phyloP scores from a whole-genome alignment of 2,797 vertebrate species.

The Lepus townsendii region DNA sequence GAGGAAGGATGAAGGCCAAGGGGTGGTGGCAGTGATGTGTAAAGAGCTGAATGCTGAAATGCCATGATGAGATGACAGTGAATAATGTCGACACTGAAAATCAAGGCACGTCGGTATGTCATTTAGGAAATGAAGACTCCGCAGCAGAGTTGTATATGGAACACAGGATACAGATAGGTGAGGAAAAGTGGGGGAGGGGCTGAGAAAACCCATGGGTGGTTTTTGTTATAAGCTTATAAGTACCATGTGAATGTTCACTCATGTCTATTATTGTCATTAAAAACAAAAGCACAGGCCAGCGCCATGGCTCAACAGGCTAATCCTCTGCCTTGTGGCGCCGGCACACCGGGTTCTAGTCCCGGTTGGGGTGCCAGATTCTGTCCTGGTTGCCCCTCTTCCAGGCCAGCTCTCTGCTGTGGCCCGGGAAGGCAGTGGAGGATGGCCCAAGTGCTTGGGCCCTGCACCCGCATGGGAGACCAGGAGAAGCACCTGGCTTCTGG shows the following conservation, averaged over 20 bases:
- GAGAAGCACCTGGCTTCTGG: too few relatives aligned
- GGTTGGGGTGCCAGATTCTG: too few relatives aligned
- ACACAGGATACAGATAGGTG: background rate
- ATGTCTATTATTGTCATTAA: background rate
- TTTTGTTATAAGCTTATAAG: slow-evolving; percentile 27
- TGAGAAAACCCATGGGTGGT: background rate
- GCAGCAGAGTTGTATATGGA: background rate
- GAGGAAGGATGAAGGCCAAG: background rate
- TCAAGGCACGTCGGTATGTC: background rate
- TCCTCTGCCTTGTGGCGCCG: too few relatives aligned
- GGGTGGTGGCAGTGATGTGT: background rate
- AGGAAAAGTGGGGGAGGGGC: background rate
- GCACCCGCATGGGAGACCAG: too few relatives aligned
- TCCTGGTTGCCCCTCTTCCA: too few relatives aligned
- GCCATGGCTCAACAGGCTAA: too few relatives aligned
- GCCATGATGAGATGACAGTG: background rate
- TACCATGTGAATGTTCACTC: slow-evolving; percentile 17
- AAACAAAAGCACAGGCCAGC: background rate
- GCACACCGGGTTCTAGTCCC: too few relatives aligned
- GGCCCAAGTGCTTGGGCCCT: too few relatives aligned
- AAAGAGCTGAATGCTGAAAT: slow-evolving; percentile 20
- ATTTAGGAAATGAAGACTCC: slow-evolving; percentile 10
- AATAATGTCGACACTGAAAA: background rate
- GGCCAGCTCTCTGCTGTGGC: too few relatives aligned
- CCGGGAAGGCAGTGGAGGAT: too few relatives aligned